Percentiles rank a stretch among this genome's conserved stretches.
Conservation (phyloP, 2,113 vertebrate genomes). For the Notothenia rossii region DNA sequence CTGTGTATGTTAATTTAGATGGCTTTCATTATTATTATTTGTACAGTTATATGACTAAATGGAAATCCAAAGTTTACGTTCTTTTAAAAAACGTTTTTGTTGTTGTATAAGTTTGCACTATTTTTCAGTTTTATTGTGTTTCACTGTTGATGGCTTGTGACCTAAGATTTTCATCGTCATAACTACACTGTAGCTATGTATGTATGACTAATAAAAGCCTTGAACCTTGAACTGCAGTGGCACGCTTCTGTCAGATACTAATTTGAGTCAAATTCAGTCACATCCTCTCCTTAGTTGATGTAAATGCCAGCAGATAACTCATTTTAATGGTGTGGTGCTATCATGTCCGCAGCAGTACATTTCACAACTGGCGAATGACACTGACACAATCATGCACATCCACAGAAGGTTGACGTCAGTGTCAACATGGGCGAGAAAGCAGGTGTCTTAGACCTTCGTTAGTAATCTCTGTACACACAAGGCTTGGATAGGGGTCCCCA, state of each 20-base stretch:
- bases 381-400: conserved; percentile 87
- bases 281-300: conserved; percentile 39
- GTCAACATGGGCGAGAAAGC: conserved; percentile 83
- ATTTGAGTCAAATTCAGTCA: conserved; percentile 50
- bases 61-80: neutral
- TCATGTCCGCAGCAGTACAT: conserved; percentile 56
- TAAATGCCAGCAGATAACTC: conserved; percentile 55
- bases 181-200: too few species aligned
- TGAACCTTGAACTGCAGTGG: neutral
- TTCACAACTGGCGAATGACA: conserved; percentile 84
- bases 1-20: neutral
- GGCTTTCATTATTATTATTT: neutral
- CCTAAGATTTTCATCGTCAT: too few species aligned
- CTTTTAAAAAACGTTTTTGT: too few species aligned
- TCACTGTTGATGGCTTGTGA: too few species aligned
- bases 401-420: conserved; percentile 86
- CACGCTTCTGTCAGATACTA: conserved; percentile 34
- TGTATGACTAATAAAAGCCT: too few species aligned
- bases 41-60: conserved; percentile 2
- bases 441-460: conserved; percentile 69
- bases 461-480: conserved; percentile 70
- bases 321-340: conserved; percentile 43
- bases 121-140: too few species aligned
- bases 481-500: conserved; percentile 65
- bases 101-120: too few species aligned